Evolutionary conservation across 2,797 vertebrate genomes (phyloP).

Genomic region (Tapirus indicus): DNA sequence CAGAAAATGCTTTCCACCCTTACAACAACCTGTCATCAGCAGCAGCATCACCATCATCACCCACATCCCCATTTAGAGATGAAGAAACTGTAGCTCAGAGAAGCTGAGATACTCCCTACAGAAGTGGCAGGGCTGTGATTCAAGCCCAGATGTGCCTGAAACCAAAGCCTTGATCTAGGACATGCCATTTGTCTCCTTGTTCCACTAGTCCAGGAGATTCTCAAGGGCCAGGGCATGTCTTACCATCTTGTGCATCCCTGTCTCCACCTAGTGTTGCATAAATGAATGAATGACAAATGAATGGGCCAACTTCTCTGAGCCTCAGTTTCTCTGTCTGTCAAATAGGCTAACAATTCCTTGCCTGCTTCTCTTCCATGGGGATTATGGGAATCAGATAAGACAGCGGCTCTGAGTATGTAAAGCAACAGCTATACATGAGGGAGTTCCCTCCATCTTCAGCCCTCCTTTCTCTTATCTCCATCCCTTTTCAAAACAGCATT

Average conservation of each 20-base stretch:
- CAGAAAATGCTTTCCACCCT: background rate
- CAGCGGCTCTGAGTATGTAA: background rate
- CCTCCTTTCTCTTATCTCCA: background rate
- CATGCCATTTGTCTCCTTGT: accelerated
- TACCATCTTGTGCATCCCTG: too few relatives aligned
- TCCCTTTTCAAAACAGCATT: background rate
- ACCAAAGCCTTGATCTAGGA: background rate
- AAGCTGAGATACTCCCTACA: background rate
- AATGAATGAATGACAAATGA: background rate
- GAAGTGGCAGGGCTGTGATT: background rate
- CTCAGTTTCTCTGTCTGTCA: constrained; percentile 1
- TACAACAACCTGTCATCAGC: background rate
- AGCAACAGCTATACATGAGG: background rate
- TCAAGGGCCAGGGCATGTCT: background rate
- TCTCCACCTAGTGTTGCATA: too few relatives aligned
- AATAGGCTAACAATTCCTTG: background rate
- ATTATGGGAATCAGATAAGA: background rate
- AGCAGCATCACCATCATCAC: background rate
- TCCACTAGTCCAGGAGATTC: background rate
- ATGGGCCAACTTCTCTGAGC: background rate
- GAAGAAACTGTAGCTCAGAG: background rate
- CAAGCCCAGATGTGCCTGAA: background rate
- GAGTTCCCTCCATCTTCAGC: background rate
- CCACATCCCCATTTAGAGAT: background rate
- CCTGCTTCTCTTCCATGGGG: background rate